Evolutionary conservation across 2,113 vertebrate species (phyloP), one percentile per base, ranked within the genome.

Genomic region (Podilymbus podiceps): DNA sequence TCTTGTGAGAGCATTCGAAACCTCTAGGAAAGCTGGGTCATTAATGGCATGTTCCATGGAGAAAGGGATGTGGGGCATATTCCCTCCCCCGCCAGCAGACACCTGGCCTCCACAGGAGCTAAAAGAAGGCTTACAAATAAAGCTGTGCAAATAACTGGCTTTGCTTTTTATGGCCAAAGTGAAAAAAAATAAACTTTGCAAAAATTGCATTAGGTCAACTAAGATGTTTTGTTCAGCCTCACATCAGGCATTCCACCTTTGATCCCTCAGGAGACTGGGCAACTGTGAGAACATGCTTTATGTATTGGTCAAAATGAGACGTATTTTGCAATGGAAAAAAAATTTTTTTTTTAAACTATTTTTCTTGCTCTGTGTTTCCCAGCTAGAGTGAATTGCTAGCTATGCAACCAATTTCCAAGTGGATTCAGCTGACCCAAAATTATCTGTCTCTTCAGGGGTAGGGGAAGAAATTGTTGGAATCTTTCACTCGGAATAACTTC

Each of bases 81-180:
- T 91, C 73, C 73, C 52, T 80, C 52, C 44, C 49, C 69, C 42
- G 42, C 40, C 71, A 93, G 86, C 50, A 85, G 55, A 81, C 69
- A 76, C 81, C 81, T 92, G 89, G 90, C 40, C 86, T 95, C 84
- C 80, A 79, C 53, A 76, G 92, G 85, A 89, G 78, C 89, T 50
- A 58, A 28, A 28, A 69, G 75, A 77, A 80, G 18, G 38, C 66
- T 97, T 69, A 59, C 50, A 85, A 92, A 93, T 47, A 93, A 90
- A 83, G 75, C 50, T 74, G 78, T 90, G 66, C 85, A 91, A 91
- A 85, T 69, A 89, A 60, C 53, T 8, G 21, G 35, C 30, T 56
- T 87, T 75, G 33, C 27, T 24, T 93, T 95, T 73, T 58, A 83
- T 18, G 55, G 80, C 25, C 50, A 63, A 91, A 88, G n/a, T 47